Evolutionary conservation across 1,140 invertebrate species (phyloP).

Genomic region (Hestina assimilis): DNA sequence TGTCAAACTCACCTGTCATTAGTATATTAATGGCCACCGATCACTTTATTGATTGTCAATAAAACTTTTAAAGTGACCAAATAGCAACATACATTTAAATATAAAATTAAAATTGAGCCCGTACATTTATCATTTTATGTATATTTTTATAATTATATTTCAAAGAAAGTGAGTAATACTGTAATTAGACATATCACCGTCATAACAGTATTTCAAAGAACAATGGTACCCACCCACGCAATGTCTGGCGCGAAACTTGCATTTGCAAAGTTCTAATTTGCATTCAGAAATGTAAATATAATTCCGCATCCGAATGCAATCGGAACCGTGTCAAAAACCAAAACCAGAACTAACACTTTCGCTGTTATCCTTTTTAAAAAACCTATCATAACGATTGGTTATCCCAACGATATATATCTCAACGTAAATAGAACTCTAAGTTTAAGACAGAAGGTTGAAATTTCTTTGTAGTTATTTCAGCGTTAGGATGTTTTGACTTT

Average conservation of each 20-base stretch:
- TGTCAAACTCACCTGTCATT: slow-evolving; percentile 72
- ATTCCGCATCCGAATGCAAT: slow-evolving; percentile 42
- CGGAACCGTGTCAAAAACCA: slow-evolving; percentile 37
- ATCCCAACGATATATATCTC: neutral
- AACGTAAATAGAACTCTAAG: slow-evolving; percentile 26
- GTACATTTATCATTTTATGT: neutral
- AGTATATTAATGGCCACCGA: slow-evolving; percentile 66
- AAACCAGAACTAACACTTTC: slow-evolving; percentile 70
- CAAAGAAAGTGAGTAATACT: slow-evolving; percentile 18
- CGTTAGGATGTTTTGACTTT: slow-evolving; percentile 36
- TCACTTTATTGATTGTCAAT: slow-evolving; percentile 53
- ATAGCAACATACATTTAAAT: too few relatives aligned
- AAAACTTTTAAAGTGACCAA: too few relatives aligned
- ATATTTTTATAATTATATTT: neutral
- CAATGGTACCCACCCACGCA: slow-evolving; percentile 63
- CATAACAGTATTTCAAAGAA: slow-evolving; percentile 42
- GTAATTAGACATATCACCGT: slow-evolving; percentile 27
- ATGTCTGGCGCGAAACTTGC: slow-evolving; percentile 56
- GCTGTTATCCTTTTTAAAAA: slow-evolving; percentile 51
- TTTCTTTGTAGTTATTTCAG: slow-evolving; percentile 9
- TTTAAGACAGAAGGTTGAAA: slow-evolving; percentile 29
- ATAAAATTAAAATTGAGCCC: too few relatives aligned
- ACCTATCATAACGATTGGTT: neutral
- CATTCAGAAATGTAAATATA: slow-evolving; percentile 48
- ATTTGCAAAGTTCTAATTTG: slow-evolving; percentile 45